Evolutionary conservation across 2,797 vertebrate species (phyloP).

Genomic region (Poeciliopsis paucimaculata): DNA sequence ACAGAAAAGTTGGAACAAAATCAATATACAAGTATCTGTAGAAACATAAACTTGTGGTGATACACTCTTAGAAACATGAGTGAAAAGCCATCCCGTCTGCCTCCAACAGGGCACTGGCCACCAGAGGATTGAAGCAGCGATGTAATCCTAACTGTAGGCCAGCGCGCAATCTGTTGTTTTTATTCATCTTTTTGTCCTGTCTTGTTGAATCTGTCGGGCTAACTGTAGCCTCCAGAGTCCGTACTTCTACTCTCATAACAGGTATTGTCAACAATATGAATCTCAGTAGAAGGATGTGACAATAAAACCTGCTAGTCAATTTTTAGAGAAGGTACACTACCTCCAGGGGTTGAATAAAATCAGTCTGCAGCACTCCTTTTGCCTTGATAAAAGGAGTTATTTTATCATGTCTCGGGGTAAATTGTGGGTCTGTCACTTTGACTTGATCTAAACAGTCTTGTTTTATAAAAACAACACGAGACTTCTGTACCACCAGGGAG

Average conservation of each 20-base stretch:
- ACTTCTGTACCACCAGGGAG: conserved; percentile 11
- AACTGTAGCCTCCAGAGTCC: conserved; percentile 33
- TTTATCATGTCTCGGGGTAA: conserved; percentile 11
- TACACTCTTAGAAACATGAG: neutral
- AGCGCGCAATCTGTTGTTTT: conserved; percentile 17
- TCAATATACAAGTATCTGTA: neutral
- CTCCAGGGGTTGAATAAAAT: conserved; percentile 27
- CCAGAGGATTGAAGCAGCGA: conserved; percentile 19
- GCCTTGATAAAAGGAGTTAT: conserved; percentile 12
- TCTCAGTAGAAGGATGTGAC: conserved; percentile 38
- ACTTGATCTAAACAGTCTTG: neutral
- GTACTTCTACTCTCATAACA: conserved; percentile 27
- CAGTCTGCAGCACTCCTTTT: conserved; percentile 3
- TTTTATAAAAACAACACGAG: conserved; percentile 25
- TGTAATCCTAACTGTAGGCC: conserved; percentile 4
- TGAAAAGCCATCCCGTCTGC: conserved; percentile 4
- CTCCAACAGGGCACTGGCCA: conserved; percentile 10
- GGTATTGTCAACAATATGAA: conserved; percentile 19
- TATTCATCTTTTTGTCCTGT: conserved; percentile 24
- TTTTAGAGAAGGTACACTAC: conserved; percentile 14
- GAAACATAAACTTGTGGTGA: conserved; percentile 2
- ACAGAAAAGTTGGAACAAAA: neutral
- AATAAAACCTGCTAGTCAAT: conserved; percentile 29
- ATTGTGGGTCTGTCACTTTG: neutral
- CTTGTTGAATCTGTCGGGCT: conserved; percentile 25